phyloP scores from a whole-genome alignment of 2,888 invertebrate species.

The Congeria kusceri region DNA sequence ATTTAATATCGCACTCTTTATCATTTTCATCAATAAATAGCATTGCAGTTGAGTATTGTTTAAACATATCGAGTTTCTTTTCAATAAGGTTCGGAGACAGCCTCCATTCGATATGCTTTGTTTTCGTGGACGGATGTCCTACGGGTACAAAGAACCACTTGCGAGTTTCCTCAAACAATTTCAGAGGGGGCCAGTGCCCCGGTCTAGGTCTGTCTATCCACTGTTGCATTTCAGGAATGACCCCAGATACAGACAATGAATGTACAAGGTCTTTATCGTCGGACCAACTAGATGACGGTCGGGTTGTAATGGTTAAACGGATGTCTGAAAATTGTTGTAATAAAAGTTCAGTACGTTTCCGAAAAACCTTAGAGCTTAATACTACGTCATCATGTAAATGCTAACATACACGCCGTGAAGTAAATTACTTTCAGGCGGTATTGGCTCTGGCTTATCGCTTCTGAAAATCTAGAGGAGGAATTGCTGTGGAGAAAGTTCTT shows the following conservation, averaged over 20 bases:
- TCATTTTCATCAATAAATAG: background rate
- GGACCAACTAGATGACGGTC: background rate
- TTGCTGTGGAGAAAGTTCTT: background rate
- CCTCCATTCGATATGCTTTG: background rate
- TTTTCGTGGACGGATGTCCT: background rate
- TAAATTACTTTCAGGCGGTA: too few species aligned
- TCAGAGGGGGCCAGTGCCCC: background rate
- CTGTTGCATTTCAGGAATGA: background rate
- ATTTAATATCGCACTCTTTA: background rate
- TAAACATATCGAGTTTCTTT: slow-evolving; percentile 1
- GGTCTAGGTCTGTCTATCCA: background rate
- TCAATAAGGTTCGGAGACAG: background rate
- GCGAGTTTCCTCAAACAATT: background rate
- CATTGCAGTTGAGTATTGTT: background rate
- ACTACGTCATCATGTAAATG: too few species aligned
- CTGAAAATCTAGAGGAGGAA: background rate
- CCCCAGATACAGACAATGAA: background rate
- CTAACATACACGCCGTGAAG: too few species aligned
- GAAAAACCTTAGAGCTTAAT: too few species aligned
- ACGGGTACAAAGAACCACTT: background rate
- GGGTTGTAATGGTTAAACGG: too few species aligned
- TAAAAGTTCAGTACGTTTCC: too few species aligned
- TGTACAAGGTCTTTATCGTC: background rate
- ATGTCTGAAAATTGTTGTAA: too few species aligned
- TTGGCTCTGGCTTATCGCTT: background rate